Conservation (phyloP, 2,113 vertebrate species). For the Mormyrus lacerda region DNA sequence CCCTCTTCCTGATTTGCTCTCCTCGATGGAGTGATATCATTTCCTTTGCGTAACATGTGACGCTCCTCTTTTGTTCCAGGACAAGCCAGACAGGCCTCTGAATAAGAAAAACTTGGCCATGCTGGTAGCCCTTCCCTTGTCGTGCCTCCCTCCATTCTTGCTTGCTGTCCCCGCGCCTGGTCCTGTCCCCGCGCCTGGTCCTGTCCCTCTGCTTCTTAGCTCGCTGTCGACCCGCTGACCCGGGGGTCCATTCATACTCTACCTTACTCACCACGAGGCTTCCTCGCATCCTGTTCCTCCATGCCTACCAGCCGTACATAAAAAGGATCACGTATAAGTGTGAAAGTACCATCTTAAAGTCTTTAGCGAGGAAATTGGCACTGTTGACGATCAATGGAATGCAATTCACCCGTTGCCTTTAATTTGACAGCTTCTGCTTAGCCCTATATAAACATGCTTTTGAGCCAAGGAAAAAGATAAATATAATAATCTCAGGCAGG, state of each 20-base stretch:
- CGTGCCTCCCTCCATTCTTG: slow-evolving; percentile 35
- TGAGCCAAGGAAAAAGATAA: neutral
- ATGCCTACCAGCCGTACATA: neutral
- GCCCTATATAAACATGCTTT: neutral
- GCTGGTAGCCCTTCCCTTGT: slow-evolving; percentile 77
- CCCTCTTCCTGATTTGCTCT: neutral
- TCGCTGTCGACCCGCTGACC: slow-evolving; percentile 29
- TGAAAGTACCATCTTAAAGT: neutral
- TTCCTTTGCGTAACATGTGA: slow-evolving; percentile 37
- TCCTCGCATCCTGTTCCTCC: neutral
- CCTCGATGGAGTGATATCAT: slow-evolving; percentile 25
- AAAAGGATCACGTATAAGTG: neutral
- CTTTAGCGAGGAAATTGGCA: neutral
- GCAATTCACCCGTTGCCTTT: neutral
- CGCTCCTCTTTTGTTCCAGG: slow-evolving; percentile 63
- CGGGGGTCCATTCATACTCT: slow-evolving; percentile 31
- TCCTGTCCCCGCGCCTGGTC: slow-evolving; percentile 34
- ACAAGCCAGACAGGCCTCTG: slow-evolving; percentile 80
- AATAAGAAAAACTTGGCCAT: slow-evolving; percentile 82
- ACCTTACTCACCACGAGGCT: neutral
- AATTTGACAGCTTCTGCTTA: neutral
- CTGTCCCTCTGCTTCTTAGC: slow-evolving; percentile 30
- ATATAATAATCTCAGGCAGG: neutral
- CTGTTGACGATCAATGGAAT: neutral
- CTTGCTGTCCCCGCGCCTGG: slow-evolving; percentile 40